Percentiles rank a stretch among this genome's conserved stretches.
phyloP scores from a whole-genome alignment of 2,888 invertebrate species.

The Teleiodes luculella region DNA sequence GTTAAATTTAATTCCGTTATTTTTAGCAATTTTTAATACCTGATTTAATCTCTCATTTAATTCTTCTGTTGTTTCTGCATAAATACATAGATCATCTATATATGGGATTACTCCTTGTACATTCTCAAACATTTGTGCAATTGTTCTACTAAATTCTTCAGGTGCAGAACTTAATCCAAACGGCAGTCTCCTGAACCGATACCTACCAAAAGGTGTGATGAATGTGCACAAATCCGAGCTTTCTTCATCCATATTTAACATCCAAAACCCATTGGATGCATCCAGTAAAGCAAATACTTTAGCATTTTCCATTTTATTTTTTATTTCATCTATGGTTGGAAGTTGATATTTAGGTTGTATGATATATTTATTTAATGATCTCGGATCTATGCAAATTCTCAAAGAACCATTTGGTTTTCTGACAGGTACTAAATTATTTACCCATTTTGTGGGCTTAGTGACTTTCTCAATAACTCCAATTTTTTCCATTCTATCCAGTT shows the following conservation, averaged over 20 bases:
- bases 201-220: neutral
- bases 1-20: no score
- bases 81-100: neutral
- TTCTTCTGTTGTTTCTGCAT: neutral
- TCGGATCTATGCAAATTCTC: constrained; percentile 17
- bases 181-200: neutral
- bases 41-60: neutral
- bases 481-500: constrained; percentile 13
- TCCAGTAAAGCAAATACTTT: neutral
- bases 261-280: neutral
- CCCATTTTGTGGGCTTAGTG: constrained; percentile 19
- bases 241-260: neutral
- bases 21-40: neutral
- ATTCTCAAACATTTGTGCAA: constrained; percentile 17
- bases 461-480: constrained; percentile 18
- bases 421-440: constrained; percentile 17
- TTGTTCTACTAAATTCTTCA: neutral
- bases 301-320: neutral
- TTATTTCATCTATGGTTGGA: neutral
- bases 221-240: neutral
- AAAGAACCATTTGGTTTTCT: constrained; percentile 13
- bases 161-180: neutral
- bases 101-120: constrained; percentile 11
- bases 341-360: neutral
- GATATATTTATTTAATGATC: neutral